Conservation (phyloP, 2,797 vertebrate genomes). For the Sarcophilus harrisii region DNA sequence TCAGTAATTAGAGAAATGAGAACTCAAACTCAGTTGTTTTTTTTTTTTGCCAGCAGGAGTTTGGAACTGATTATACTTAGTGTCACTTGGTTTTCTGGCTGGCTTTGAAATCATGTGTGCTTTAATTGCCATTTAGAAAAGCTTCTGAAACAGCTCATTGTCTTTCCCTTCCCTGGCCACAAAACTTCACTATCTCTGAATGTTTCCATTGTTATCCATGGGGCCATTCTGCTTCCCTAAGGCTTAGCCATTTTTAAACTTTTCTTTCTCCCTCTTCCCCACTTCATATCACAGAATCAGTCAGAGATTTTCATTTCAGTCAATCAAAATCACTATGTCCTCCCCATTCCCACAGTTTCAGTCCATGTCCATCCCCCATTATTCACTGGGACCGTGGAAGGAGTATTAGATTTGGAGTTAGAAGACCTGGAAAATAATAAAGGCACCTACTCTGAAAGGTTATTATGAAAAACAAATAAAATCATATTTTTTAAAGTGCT, state of each 20-base stretch:
- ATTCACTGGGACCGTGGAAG: neutral
- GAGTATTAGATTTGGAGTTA: neutral
- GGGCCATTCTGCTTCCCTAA: neutral
- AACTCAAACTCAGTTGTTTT: neutral
- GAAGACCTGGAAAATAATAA: neutral
- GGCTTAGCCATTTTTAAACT: neutral
- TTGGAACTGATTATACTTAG: constrained; percentile 22
- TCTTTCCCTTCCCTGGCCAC: neutral
- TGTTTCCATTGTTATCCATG: neutral
- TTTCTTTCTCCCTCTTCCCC: neutral
- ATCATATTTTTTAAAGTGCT: neutral
- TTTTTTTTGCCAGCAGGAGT: neutral
- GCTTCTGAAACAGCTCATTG: neutral
- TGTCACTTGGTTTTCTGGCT: neutral
- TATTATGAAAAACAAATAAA: neutral
- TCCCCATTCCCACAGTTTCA: neutral
- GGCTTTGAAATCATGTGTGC: neutral
- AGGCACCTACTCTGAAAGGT: neutral
- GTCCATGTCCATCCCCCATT: neutral
- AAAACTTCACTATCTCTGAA: neutral
- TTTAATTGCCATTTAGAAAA: neutral
- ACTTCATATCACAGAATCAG: neutral
- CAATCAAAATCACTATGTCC: neutral
- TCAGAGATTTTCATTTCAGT: neutral
- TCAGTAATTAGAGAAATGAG: neutral